These are phyloP conservation scores for Meloidogyne exigua DNA, from an alignment of 1,140 invertebrate genomes.

Conservation along the genomic window DNA sequence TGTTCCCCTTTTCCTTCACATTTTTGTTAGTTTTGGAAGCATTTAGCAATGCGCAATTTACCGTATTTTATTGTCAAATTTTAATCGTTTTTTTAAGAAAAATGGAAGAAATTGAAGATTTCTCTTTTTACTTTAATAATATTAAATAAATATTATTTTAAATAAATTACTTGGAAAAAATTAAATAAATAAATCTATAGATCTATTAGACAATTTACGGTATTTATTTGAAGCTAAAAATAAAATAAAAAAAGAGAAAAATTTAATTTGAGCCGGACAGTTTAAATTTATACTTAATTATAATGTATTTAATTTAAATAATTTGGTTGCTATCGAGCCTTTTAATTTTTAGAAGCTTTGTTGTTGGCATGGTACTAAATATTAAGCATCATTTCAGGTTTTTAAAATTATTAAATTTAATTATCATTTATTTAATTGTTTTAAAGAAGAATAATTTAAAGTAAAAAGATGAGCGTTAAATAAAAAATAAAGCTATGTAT, in stretches of 20 bases:
- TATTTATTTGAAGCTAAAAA: background rate
- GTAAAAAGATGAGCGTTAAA: background rate
- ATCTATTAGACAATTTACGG: background rate
- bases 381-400: background rate
- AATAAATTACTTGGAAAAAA: background rate
- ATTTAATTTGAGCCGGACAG: background rate
- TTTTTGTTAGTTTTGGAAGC: background rate
- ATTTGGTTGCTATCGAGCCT: background rate
- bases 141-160: conserved; percentile 2
- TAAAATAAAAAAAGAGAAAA: background rate
- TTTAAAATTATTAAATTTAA: background rate
- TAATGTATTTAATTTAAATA: background rate
- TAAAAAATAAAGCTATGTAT: too few species aligned
- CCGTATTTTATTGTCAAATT: background rate
- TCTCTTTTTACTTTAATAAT: background rate
- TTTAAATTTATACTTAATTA: background rate
- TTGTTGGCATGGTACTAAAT: background rate
- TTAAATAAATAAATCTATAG: too few species aligned
- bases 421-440: background rate
- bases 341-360: background rate
- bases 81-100: background rate
- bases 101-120: background rate
- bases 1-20: background rate
- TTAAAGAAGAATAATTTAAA: background rate
- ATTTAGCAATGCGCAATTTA: conserved; percentile 2